These are phyloP conservation scores for Odocoileus hemionus DNA, from an alignment of 2,113 vertebrate genomes.

Conservation along the genomic window DNA sequence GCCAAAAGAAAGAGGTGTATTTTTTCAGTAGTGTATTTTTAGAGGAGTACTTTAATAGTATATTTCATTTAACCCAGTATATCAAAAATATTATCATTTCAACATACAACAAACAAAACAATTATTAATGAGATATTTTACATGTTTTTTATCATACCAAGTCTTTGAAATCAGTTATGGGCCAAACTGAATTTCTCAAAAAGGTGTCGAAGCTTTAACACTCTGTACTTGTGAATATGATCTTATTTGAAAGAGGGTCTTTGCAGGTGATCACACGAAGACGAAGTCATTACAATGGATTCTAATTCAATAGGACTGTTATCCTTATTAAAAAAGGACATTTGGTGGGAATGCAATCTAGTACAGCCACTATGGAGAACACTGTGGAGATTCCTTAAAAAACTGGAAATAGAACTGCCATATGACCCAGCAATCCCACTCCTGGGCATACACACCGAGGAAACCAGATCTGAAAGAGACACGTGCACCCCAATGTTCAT, in stretches of 20 bases:
- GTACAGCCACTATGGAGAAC: too few relatives aligned
- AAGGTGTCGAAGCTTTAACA: neutral
- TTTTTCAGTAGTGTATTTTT: neutral
- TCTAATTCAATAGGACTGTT: neutral
- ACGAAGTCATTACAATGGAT: neutral
- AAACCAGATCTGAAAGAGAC: too few relatives aligned
- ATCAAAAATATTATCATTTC: neutral
- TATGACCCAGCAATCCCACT: too few relatives aligned
- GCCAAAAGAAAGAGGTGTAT: slow-evolving; percentile 1
- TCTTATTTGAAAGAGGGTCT: neutral
- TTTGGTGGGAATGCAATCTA: neutral
- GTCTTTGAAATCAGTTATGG: neutral
- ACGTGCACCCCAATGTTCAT: too few relatives aligned
- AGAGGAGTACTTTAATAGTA: neutral
- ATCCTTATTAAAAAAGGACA: neutral
- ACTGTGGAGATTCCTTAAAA: too few relatives aligned
- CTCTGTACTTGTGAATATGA: neutral
- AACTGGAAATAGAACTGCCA: too few relatives aligned
- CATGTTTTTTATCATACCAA: neutral
- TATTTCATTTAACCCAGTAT: neutral
- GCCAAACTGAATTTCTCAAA: neutral
- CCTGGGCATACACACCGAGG: too few relatives aligned
- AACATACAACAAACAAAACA: neutral
- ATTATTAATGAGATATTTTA: neutral
- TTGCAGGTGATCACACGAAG: neutral